Conservation (phyloP, 2,113 vertebrate genomes). For the Onychostoma macrolepis region DNA sequence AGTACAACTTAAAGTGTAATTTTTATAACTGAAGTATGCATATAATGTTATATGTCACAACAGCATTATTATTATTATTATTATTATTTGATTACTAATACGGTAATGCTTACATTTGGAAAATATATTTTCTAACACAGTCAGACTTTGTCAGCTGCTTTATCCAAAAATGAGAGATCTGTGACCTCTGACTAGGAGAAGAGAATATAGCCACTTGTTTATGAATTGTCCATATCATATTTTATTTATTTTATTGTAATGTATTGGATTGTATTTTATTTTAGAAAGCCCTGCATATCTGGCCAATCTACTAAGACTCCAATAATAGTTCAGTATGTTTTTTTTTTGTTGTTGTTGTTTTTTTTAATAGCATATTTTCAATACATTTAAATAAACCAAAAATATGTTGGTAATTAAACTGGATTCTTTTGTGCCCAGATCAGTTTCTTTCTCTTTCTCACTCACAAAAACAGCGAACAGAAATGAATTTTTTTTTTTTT, state of each 20-base stretch:
- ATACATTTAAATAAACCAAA: background rate
- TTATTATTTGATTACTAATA: background rate
- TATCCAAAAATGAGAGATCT: background rate
- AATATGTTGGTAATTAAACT: slow-evolving; percentile 10
- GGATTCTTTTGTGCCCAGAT: background rate
- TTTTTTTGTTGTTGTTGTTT: background rate
- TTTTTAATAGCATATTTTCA: background rate
- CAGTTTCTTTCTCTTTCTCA: background rate
- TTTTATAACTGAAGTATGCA: background rate
- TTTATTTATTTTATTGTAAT: no score
- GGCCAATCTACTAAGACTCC: background rate
- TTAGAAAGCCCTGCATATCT: background rate
- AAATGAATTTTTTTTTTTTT: background rate
- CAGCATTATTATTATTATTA: background rate
- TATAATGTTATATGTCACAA: background rate
- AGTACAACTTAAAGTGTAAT: background rate
- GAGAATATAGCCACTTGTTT: background rate
- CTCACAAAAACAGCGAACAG: background rate
- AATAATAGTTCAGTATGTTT: background rate
- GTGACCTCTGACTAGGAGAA: background rate
- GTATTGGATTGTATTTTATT: no score
- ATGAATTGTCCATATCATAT: background rate
- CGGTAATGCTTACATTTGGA: background rate
- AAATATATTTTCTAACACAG: no score
- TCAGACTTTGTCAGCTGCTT: no score